These are phyloP conservation scores for Podocnemis expansa DNA, from an alignment of 2,113 vertebrate genomes.

Conservation along the genomic window DNA sequence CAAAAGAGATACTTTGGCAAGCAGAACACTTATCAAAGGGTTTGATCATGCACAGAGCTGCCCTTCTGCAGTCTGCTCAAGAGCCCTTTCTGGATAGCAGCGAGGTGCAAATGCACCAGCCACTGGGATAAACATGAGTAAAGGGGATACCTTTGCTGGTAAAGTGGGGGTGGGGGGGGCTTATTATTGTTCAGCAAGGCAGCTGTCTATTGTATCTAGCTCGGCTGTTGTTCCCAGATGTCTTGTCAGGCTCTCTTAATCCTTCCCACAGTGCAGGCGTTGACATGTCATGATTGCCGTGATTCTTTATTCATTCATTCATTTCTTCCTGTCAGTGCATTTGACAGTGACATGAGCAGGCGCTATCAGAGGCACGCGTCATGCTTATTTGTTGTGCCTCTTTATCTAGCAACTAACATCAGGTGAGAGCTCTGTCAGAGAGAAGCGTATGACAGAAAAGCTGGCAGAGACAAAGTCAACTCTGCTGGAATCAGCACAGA, in stretches of 20 bases:
- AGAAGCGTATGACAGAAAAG: not conserved
- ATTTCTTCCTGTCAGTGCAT: not conserved
- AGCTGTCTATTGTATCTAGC: not conserved
- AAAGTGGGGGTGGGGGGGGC: not conserved
- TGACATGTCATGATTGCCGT: not conserved
- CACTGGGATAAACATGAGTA: not conserved
- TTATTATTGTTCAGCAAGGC: not conserved
- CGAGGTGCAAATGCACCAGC: not conserved
- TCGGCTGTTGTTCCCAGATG: constrained; percentile 2
- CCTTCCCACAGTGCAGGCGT: not conserved
- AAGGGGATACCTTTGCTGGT: not conserved
- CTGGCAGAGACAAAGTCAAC: not conserved
- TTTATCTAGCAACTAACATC: constrained; percentile 15
- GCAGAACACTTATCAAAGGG: not conserved
- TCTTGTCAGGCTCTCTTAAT: not conserved
- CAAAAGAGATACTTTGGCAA: not conserved
- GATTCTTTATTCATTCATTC: not conserved
- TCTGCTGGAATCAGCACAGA: not conserved
- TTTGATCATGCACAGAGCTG: not conserved
- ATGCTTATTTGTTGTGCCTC: constrained; percentile 21
- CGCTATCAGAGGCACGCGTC: not conserved
- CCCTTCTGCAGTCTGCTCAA: not conserved
- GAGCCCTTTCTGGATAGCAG: not conserved
- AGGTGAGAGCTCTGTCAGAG: not conserved
- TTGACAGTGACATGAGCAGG: not conserved